Base-by-base conservation (phyloP, 2,797 vertebrate species). In the Oreortyx pictus region DNA sequence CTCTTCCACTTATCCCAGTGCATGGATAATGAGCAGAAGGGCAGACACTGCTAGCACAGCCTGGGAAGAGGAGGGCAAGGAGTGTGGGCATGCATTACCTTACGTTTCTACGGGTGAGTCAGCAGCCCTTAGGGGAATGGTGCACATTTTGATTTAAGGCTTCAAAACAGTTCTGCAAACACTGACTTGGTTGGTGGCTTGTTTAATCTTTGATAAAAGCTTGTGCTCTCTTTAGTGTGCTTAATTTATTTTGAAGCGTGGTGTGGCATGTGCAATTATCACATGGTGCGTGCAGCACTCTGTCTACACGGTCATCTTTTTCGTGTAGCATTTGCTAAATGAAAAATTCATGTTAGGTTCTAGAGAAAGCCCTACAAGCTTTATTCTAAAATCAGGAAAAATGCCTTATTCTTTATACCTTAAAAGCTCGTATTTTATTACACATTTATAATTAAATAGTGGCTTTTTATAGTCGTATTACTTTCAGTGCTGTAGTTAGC, bases 1-100 rank as follows among this genome's bases (percentile, higher is more conserved):
- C 33, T 31, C 6, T 84, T 33, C 4, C 70, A 33, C 18, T 67
- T 46, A 9, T 14, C 37, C 39, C 73, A 44, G 0, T 49, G 49
- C 11, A 0, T 11, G 18, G 23, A 37, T 79, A 10, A 31, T 3
- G 78, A 89, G 44, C 18, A 29, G 10, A 31, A 33, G 43, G n/a
- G 65, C 39, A 27, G 0, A 0, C 8, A 0, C 47, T 31, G 54
- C 54, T 29, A 1, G 0, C 2, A 0, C 16, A 9, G 3, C n/a
- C 77, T 0, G 8, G 66, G 43, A 39, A 37, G 41, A 50, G n/a
- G 27, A 74, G 80, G 78, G 74, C 49, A 74, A 23, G 57, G 88
- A 31, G 71, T 8, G 54, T 2, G 81, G 86, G 86, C 81, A 49
- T 62, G 74, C 78, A 6, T 0, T 27, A 50, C 82, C 37, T 6